Conservation (phyloP, 2,113 vertebrate species). For the Dipodomys ordii region DNA sequence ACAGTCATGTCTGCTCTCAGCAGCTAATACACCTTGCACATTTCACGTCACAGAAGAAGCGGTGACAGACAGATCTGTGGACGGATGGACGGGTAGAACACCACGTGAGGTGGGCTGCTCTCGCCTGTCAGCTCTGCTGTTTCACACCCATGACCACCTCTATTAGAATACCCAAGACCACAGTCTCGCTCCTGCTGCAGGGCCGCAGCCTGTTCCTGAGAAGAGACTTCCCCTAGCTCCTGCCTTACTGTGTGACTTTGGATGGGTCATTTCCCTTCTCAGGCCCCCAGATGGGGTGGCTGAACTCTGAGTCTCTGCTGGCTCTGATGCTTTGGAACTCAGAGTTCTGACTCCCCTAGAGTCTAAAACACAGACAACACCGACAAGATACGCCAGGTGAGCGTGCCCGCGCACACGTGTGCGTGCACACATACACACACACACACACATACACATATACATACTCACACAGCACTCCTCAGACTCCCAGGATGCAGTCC, state of each 20-base stretch:
- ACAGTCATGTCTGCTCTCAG: background rate
- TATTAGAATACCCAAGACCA: too few species aligned
- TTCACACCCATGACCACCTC: too few species aligned
- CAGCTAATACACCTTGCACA: background rate
- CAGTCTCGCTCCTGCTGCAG: too few species aligned
- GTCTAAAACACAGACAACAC: background rate
- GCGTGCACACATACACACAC: background rate
- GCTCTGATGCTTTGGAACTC: background rate
- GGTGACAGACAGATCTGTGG: background rate
- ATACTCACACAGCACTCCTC: background rate
- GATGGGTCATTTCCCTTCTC: background rate
- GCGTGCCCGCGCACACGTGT: background rate
- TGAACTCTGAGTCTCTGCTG: background rate
- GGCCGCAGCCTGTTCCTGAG: too few species aligned
- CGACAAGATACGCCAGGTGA: too few species aligned
- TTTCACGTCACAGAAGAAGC: too few species aligned
- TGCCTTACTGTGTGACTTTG: background rate
- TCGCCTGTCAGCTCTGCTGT: too few species aligned
- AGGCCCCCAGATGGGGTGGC: background rate
- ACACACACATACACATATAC: background rate
- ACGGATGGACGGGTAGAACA: background rate
- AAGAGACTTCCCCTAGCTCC: background rate
- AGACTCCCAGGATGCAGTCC: background rate
- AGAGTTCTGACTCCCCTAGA: background rate
- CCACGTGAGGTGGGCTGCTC: background rate